Conservation (phyloP, 2,797 vertebrate species). For the Astyanax mexicanus region DNA sequence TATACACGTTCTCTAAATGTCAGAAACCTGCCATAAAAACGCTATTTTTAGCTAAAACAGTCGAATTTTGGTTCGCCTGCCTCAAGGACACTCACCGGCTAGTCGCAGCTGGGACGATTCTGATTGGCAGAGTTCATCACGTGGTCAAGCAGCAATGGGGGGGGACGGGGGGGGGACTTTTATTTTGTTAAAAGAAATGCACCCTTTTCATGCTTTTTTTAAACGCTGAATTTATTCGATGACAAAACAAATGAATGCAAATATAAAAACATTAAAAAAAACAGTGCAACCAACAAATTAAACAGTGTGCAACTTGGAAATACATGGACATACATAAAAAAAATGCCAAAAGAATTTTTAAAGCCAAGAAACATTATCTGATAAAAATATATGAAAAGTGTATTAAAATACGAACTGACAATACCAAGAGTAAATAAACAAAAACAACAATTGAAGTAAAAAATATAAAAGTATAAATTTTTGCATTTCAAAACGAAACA, state of each 20-base stretch:
- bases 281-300: neutral
- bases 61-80: neutral
- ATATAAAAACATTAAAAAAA: neutral
- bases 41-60: neutral
- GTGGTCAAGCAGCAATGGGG: neutral
- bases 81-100: constrained; percentile 22
- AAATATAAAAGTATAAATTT: too few relatives aligned
- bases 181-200: neutral
- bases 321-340: neutral
- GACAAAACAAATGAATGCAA: neutral
- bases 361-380: too few relatives aligned
- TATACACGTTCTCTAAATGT: neutral
- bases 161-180: neutral
- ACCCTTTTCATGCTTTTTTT: neutral
- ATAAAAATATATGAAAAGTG: too few relatives aligned
- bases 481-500: too few relatives aligned
- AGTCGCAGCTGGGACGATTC: neutral
- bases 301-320: neutral
- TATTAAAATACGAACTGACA: too few relatives aligned
- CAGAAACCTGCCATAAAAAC: neutral
- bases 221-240: neutral
- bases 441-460: too few relatives aligned
- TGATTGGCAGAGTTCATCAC: neutral
- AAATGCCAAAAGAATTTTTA: too few relatives aligned
- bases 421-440: too few relatives aligned